These are phyloP conservation scores for Columba livia DNA, from an alignment of 2,113 vertebrate genomes.

Conservation along the genomic window DNA sequence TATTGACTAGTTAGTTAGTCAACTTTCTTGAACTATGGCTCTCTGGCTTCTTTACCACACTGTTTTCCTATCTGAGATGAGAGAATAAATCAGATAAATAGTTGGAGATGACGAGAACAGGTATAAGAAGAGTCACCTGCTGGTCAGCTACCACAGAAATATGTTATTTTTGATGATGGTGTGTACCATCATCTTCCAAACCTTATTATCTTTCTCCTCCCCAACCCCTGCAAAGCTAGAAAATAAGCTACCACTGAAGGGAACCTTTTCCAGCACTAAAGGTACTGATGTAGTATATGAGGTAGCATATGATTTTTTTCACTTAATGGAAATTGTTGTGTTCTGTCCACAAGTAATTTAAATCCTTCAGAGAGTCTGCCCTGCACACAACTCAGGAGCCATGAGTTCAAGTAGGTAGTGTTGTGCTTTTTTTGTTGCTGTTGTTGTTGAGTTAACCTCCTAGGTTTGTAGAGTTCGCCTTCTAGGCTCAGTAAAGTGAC, in stretches of 20 bases:
- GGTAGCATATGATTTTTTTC: not conserved
- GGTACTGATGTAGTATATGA: not conserved
- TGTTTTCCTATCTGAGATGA: not conserved
- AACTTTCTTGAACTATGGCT: not conserved
- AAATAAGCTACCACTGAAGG: not conserved
- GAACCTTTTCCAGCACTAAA: not conserved
- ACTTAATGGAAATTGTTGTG: not conserved
- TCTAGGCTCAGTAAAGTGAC: not conserved
- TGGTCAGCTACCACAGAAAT: not conserved
- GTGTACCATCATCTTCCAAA: not conserved
- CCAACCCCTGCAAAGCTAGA: not conserved
- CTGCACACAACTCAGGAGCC: not conserved
- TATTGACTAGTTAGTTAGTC: too few relatives aligned
- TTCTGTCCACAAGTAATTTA: not conserved
- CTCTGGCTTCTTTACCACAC: not conserved
- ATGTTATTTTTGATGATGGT: not conserved
- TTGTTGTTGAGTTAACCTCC: not conserved
- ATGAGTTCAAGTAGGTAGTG: not conserved
- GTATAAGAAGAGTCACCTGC: not conserved
- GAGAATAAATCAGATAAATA: not conserved
- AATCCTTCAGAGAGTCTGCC: not conserved
- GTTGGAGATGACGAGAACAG: not conserved
- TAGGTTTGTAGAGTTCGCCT: not conserved
- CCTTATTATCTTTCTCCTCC: not conserved
- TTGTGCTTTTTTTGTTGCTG: fast-evolving